These are phyloP conservation scores for Telmatochromis sp. DNA, from an alignment of 2,113 vertebrate species.

Conservation along the genomic window DNA sequence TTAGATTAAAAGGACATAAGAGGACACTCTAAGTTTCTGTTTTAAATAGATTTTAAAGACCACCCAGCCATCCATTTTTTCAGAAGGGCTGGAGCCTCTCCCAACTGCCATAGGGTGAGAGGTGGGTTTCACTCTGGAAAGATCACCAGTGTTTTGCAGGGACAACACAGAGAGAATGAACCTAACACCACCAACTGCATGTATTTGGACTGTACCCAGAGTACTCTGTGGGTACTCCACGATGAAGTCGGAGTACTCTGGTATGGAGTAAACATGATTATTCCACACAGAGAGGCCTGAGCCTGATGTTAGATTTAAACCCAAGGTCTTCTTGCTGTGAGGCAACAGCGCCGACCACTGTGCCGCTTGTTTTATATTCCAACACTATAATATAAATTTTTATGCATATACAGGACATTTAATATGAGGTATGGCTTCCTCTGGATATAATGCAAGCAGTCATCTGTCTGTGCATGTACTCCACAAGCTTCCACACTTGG, in stretches of 20 bases:
- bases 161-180: not conserved
- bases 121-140: not conserved
- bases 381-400: not conserved
- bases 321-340: not conserved
- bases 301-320: not conserved
- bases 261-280: not conserved
- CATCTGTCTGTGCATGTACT: not conserved
- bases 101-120: not conserved
- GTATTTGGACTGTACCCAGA: not conserved
- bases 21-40: not conserved
- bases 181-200: not conserved
- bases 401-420: not conserved
- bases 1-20: not conserved
- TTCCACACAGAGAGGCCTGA: not conserved
- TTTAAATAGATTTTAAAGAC: not conserved
- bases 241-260: not conserved
- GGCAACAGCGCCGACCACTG: not conserved
- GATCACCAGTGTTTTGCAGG: not conserved
- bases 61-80: not conserved
- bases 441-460: not conserved
- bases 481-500: not conserved
- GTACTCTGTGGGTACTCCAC: not conserved
- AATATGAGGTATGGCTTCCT: not conserved
- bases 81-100: not conserved
- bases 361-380: not conserved